Evolutionary conservation across 2,113 vertebrate species (phyloP).

Genomic region (Nothoprocta perdicaria): DNA sequence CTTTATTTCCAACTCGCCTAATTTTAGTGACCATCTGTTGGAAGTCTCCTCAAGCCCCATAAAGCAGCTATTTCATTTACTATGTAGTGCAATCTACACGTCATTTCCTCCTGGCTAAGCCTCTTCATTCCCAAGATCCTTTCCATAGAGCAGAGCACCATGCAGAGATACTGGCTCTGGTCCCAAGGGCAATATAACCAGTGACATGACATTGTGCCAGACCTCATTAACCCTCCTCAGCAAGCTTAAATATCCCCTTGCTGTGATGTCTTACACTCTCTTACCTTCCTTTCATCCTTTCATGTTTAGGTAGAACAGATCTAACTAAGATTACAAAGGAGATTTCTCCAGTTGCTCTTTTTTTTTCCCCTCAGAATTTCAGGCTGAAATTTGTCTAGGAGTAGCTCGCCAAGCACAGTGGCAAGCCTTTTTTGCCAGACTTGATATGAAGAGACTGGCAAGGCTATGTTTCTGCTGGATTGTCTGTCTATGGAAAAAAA

Average conservation of each 20-base stretch:
- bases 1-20: neutral
- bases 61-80: neutral
- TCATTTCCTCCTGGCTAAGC: neutral
- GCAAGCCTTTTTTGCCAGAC: neutral
- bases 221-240: neutral
- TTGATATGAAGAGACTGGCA: neutral
- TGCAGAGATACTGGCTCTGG: neutral
- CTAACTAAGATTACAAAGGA: neutral
- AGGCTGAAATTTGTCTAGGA: neutral
- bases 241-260: neutral
- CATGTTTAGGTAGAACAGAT: neutral
- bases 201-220: neutral
- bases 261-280: neutral
- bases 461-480: neutral
- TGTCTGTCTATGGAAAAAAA: neutral
- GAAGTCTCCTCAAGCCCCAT: neutral
- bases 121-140: neutral
- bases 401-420: neutral
- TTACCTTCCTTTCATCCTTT: neutral
- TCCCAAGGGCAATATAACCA: neutral
- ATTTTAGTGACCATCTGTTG: neutral
- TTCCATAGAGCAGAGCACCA: neutral
- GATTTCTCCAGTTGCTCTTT: neutral
- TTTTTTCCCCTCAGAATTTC: neutral
- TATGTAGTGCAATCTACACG: fast-evolving